phyloP scores from a whole-genome alignment of 2,888 invertebrate species.

The Thumatha senex region DNA sequence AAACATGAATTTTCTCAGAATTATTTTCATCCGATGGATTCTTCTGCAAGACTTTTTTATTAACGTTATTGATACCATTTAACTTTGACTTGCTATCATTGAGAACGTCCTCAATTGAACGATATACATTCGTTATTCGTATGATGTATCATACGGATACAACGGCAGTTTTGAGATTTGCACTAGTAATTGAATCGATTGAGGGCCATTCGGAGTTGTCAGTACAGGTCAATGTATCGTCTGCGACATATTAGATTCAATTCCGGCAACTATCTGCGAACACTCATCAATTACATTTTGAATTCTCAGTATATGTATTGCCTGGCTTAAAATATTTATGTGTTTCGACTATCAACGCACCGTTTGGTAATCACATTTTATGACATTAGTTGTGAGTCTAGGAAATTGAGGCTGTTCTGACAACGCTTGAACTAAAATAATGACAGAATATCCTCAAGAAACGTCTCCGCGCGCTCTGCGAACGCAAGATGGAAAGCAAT shows the following conservation, averaged over 20 bases:
- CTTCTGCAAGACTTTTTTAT: no score
- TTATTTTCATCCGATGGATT: no score
- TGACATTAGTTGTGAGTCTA: no score
- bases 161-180: conserved; percentile 13
- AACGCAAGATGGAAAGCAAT: conserved; percentile 23
- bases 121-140: neutral
- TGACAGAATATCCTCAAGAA: neutral
- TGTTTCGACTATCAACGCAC: conserved; percentile 16
- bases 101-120: conserved; percentile 8
- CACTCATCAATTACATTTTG: conserved; percentile 20
- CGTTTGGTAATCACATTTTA: conserved; percentile 6
- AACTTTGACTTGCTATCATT: neutral
- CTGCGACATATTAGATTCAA: conserved; percentile 18
- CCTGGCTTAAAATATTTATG: conserved; percentile 19
- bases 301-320: conserved; percentile 25
- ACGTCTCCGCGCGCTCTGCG: conserved; percentile 8
- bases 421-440: no score
- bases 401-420: no score
- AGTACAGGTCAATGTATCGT: conserved; percentile 31
- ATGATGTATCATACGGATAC: neutral
- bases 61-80: no score
- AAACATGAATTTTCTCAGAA: no score
- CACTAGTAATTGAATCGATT: conserved; percentile 30
- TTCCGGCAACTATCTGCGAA: conserved; percentile 17
- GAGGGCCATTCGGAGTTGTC: conserved; percentile 19